Percentiles rank a stretch among this genome's conserved stretches.
These are phyloP conservation scores for Ictalurus furcatus DNA, from an alignment of 2,113 vertebrate species.

Conservation along the genomic window DNA sequence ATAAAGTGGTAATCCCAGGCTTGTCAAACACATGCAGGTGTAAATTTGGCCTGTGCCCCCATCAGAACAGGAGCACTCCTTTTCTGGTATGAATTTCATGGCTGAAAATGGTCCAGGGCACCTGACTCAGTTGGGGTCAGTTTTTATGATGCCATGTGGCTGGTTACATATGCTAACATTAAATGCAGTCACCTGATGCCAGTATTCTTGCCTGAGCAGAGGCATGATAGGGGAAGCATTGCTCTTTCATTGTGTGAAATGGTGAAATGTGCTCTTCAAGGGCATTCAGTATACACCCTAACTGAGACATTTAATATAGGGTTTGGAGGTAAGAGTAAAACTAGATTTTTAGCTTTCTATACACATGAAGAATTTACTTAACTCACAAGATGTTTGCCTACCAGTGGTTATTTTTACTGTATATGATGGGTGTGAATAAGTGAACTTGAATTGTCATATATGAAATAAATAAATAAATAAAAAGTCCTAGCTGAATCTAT, in stretches of 20 bases:
- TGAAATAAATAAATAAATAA: not conserved
- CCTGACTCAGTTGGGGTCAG: conserved; percentile 31
- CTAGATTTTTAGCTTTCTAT: not conserved
- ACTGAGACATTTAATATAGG: not conserved
- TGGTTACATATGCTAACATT: conserved; percentile 49
- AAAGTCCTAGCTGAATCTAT: not conserved
- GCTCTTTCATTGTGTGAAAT: conserved; percentile 33
- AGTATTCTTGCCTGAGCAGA: conserved; percentile 47
- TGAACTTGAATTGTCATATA: not conserved
- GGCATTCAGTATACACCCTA: not conserved
- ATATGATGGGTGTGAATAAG: not conserved
- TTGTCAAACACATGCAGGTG: conserved; percentile 27
- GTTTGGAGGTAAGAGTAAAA: not conserved
- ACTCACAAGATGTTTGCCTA: not conserved
- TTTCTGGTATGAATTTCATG: conserved; percentile 29
- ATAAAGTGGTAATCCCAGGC: conserved; percentile 43
- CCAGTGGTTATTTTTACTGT: not conserved
- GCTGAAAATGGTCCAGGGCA: conserved; percentile 40
- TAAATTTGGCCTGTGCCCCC: conserved; percentile 41
- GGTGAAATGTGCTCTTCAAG: conserved; percentile 57
- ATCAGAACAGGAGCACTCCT: conserved; percentile 7
- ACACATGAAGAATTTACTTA: not conserved
- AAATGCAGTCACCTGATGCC: conserved; percentile 57
- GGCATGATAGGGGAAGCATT: conserved; percentile 49
- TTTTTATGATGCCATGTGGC: conserved; percentile 61